Evolutionary conservation across 2,113 vertebrate genomes (phyloP), one percentile per base, ranked within the genome.

Genomic region (Aegotheles bennettii): DNA sequence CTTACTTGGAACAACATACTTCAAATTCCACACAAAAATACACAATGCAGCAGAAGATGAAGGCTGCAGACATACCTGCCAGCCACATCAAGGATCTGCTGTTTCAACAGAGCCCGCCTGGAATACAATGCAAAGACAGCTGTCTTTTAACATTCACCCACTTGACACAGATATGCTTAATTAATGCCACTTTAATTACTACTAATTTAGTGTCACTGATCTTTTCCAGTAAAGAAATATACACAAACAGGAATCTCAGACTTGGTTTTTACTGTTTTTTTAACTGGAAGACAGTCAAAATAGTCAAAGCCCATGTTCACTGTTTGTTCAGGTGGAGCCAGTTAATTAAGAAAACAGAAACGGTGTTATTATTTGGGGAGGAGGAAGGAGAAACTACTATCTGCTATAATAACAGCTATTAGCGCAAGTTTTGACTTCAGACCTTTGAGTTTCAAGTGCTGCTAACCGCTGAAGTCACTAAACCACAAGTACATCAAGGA

Each of bases 111-210:
- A 84, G 61, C 57, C 40, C 31, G 45, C 57, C 40, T 53, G 51
- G 24, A 92, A 90, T 9, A 84, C 59, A 88, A 83, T 65, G 88
- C 88, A 74, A 43, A 91, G 71, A 36, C 42, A 70, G 83, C 42
- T 63, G 43, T 73, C 83, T 89, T 87, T 87, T 64, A 95, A 82
- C 68, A 84, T 78, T 68, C 69, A 85, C 17, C 79, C 25, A 38
- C 71, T 91, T 76, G 69, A 94, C 91, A 89, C 51, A 73, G 65
- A 93, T 82, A 89, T 59, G 57, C 43, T 90, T 85, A 84, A 92
- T 95, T 86, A 92, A 95, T 74, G 50, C 63, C 45, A 77, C 71
- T 85, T 84, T 40, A 92, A 83, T 90, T 83, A 95, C 59, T 80
- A 77, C 19, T 84, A 42, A 77, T 59, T 86, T 70, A 86, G 35